Evolutionary conservation across 1,140 invertebrate species (phyloP), one percentile per base, ranked within the genome.

Genomic region (Drosophila pandora): DNA sequence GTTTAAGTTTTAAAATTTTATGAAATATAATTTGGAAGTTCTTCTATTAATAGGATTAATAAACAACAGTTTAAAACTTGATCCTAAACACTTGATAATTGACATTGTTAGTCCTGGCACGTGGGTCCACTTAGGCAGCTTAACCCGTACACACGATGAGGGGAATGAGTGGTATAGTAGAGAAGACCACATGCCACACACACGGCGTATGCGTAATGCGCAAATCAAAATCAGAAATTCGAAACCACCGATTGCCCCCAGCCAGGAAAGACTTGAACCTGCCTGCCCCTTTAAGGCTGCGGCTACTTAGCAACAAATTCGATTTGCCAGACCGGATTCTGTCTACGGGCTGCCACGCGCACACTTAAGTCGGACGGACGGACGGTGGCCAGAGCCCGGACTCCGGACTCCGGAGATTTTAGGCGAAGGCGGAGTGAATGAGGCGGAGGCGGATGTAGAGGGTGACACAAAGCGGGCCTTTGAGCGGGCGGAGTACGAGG

Each of bases 281-380:
- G 28, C 22, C 13, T 43, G 58, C 25, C 49, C 55, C 48, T 65
- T 43, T 48, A 76, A 56, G 45, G 53, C 59, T 67, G 82, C 69
- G 74, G 82, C 83, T 82, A 88, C 83, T 87, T 88, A 88, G 83
- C 79, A 88, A 85, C 83, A 88, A 87, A 87, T 88, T 87, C 83
- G 83, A 83, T 88, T 87, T 83, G 71, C 25, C 64, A 57, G 47
- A 57, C 61, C 59, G 58, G 61, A 57, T 70, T 74, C 79, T 84
- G 77, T 73, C 82, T 63, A 81, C 73, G 78, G 67, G 67, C 79
- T 87, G 83, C 80, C 82, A 84, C 82, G 76, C 79, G 80, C 79
- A 83, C 81, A 81, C 81, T 83, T 82, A 88, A 82, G 83, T 82
- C 65, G n/a, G 39, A 28, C 25, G 1, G 25, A 28, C 1, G 17